Evolutionary conservation across 2,888 invertebrate species (phyloP).

Genomic region (Agonopterix arenella): DNA sequence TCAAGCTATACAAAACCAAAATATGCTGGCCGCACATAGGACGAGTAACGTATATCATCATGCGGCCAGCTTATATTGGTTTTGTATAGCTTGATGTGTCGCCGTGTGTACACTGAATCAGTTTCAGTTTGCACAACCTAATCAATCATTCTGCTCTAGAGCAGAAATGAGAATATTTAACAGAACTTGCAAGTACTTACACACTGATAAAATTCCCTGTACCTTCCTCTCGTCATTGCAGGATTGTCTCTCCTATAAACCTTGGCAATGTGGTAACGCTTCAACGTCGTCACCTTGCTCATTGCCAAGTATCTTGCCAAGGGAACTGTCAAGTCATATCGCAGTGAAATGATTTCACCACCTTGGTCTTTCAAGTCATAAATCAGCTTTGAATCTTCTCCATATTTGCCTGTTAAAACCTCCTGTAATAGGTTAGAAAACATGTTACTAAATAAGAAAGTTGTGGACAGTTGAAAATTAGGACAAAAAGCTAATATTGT

Average conservation of each 20-base stretch:
- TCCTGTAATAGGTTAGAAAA: slow-evolving; percentile 78
- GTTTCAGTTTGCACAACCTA: too few species aligned
- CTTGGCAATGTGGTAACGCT: slow-evolving; percentile 99
- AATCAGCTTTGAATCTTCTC: slow-evolving; percentile 99
- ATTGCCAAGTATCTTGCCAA: slow-evolving; percentile 98
- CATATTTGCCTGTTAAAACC: slow-evolving; percentile 98
- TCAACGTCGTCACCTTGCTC: slow-evolving; percentile 95
- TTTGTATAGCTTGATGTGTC: too few species aligned
- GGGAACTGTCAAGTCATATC: slow-evolving; percentile 99
- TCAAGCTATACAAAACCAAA: too few species aligned
- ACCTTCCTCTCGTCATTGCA: slow-evolving; percentile 96
- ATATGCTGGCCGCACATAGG: too few species aligned
- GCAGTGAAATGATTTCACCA: slow-evolving; percentile 95
- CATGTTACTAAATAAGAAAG: too few species aligned
- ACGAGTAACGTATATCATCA: too few species aligned
- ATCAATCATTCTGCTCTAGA: too few species aligned
- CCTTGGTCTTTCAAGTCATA: slow-evolving; percentile 99
- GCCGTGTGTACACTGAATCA: too few species aligned
- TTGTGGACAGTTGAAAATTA: too few species aligned
- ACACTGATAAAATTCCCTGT: slow-evolving; percentile 99
- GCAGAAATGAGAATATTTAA: too few species aligned
- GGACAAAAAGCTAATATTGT: too few species aligned
- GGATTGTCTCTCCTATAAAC: slow-evolving; percentile 99
- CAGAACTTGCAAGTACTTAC: slow-evolving; percentile 77
- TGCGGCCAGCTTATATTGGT: too few species aligned